Conservation (phyloP, 2,113 vertebrate species). For the Bolborhynchus lineola region DNA sequence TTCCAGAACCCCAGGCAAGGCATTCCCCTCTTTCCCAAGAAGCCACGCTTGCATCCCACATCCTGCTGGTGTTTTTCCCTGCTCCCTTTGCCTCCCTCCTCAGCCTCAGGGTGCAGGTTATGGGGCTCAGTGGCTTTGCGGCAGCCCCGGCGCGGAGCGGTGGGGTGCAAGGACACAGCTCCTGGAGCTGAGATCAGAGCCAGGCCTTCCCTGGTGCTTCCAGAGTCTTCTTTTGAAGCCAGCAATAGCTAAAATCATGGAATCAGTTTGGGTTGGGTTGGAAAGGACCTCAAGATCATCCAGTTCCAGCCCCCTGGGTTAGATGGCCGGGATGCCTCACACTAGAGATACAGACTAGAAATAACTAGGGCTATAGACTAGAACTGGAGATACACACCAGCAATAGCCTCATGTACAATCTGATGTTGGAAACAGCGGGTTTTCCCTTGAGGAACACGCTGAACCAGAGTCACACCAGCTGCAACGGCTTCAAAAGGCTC, state of each 20-base stretch:
- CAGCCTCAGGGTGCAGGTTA: rapidly evolving
- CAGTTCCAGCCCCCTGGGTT: not conserved
- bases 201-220: not conserved
- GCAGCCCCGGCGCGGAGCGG: rapidly evolving
- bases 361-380: not conserved
- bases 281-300: not conserved
- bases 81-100: not conserved
- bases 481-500: rapidly evolving
- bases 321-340: not conserved
- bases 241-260: not conserved
- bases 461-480: not conserved
- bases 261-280: not conserved
- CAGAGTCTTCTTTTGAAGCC: not conserved
- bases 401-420: rapidly evolving
- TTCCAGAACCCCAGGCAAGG: not conserved
- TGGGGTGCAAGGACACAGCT: not conserved
- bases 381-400: not conserved
- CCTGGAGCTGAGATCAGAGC: not conserved
- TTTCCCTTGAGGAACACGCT: not conserved
- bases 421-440: rapidly evolving
- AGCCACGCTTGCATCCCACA: rapidly evolving
- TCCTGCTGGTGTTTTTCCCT: rapidly evolving
- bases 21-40: not conserved
- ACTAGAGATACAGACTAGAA: not conserved
- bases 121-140: not conserved